Conservation (phyloP, 1,140 invertebrate genomes). For the Drosophila repleta region DNA sequence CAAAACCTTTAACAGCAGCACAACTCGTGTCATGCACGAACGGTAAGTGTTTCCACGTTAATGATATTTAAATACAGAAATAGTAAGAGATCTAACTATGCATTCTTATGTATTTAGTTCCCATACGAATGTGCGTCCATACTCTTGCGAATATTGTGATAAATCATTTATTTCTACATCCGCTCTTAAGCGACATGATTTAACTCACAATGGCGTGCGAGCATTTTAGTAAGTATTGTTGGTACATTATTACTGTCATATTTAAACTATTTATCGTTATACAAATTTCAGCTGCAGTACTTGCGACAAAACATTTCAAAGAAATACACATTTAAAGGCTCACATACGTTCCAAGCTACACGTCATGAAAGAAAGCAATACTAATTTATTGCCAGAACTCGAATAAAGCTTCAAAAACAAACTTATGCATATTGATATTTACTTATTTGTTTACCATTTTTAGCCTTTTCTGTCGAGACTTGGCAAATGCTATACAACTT, state of each 20-base stretch:
- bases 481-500: too few relatives aligned
- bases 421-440: too few relatives aligned
- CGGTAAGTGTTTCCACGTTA: constrained; percentile 26
- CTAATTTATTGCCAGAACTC: constrained; percentile 1
- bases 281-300: constrained; percentile 35
- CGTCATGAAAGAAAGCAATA: constrained; percentile 12
- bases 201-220: constrained; percentile 57
- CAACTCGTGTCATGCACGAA: constrained; percentile 59
- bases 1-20: constrained; percentile 66
- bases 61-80: background rate
- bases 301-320: constrained; percentile 62
- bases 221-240: constrained; percentile 50
- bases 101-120: constrained; percentile 22
- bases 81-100: too few relatives aligned
- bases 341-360: constrained; percentile 61
- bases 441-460: too few relatives aligned
- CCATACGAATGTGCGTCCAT: constrained; percentile 62
- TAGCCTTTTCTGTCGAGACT: too few relatives aligned
- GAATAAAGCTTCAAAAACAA: background rate
- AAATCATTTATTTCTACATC: constrained; percentile 62
- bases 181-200: constrained; percentile 56
- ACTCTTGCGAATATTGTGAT: constrained; percentile 44
- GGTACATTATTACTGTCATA: too few relatives aligned
- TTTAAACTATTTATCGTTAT: background rate
- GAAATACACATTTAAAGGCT: constrained; percentile 64